Evolutionary conservation across 1,140 invertebrate genomes (phyloP).

Genomic region (Hestina assimilis): DNA sequence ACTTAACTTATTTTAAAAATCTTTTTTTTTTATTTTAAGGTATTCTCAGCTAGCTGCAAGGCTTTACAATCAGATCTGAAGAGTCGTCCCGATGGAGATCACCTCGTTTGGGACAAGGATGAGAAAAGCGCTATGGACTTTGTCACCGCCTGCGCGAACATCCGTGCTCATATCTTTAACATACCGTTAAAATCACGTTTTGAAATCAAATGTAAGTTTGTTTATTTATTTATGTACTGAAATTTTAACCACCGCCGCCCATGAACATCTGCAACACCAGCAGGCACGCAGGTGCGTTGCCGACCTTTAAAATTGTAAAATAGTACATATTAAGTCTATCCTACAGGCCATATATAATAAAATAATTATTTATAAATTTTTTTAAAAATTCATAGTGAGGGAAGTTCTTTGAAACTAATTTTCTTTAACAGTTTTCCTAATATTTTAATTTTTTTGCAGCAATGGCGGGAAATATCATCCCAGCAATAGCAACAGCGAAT

Average conservation of each 20-base stretch:
- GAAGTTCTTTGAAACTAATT: too few relatives aligned
- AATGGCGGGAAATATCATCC: slow-evolving; percentile 99
- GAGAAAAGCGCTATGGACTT: slow-evolving; percentile 97
- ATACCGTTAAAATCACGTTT: slow-evolving; percentile 94
- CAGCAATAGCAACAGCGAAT: slow-evolving; percentile 99
- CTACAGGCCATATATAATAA: too few relatives aligned
- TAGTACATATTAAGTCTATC: too few relatives aligned
- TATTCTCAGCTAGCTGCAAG: slow-evolving; percentile 87
- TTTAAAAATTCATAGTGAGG: too few relatives aligned
- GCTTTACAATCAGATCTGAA: slow-evolving; percentile 83
- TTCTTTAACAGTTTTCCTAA: too few relatives aligned
- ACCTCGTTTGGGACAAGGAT: slow-evolving; percentile 98
- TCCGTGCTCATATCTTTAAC: slow-evolving; percentile 94
- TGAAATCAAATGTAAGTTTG: slow-evolving; percentile 94
- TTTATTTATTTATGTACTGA: background rate
- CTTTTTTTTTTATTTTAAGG: slow-evolving; percentile 44
- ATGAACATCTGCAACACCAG: too few relatives aligned
- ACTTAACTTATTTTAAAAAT: slow-evolving; percentile 1
- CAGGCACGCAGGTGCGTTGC: too few relatives aligned
- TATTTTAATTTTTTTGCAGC: slow-evolving; percentile 78
- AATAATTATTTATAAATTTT: too few relatives aligned
- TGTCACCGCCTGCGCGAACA: slow-evolving; percentile 96
- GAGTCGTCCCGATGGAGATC: slow-evolving; percentile 81
- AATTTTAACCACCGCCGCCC: background rate
- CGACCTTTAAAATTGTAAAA: too few relatives aligned